Evolutionary conservation across 35 echinoderm and acorn worm species (phyloP).

Genomic region (Lytechinus variegatus): DNA sequence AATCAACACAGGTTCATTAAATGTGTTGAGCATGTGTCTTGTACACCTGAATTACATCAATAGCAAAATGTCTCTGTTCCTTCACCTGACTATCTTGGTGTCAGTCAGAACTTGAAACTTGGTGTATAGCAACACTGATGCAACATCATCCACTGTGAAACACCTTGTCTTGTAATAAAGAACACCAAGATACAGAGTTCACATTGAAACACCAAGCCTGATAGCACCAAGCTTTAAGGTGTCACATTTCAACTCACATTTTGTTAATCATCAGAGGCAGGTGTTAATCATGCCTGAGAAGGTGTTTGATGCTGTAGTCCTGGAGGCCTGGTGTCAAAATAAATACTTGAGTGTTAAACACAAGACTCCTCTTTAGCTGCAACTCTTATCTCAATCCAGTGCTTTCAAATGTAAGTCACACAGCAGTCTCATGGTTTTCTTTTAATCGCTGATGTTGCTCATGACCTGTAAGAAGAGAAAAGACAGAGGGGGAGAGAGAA

Average conservation of each 20-base stretch:
- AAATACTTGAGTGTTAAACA: neutral
- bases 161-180: neutral
- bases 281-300: no score
- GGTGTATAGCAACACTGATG: neutral
- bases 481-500: neutral
- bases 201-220: neutral
- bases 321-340: neutral
- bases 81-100: neutral
- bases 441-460: slow-evolving; percentile 38
- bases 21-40: no score
- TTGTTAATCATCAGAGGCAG: neutral
- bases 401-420: slow-evolving; percentile 12
- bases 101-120: neutral
- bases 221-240: neutral
- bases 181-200: neutral
- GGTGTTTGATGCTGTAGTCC: no score
- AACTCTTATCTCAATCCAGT: neutral
- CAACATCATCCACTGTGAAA: neutral
- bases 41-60: neutral
- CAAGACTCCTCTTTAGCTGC: neutral
- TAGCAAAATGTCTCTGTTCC: neutral
- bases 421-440: slow-evolving; percentile 68
- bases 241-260: neutral
- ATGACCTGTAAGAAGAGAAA: slow-evolving; percentile 28
- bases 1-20: neutral